Evolutionary conservation across 2,797 vertebrate species (phyloP).

Genomic region (Emys orbicularis): DNA sequence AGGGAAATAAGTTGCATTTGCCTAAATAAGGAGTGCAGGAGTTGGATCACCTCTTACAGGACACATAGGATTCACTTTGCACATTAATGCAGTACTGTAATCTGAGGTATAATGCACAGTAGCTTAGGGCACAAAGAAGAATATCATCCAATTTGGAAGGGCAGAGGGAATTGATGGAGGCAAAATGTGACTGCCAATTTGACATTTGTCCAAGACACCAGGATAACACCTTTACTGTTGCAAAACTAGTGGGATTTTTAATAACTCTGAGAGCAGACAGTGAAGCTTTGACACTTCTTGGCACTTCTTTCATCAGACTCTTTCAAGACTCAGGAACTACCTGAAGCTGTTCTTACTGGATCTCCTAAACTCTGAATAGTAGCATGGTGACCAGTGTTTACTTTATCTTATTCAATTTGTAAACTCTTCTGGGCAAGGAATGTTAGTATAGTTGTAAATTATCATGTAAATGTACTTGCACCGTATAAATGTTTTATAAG

Average conservation of each 20-base stretch:
- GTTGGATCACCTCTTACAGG: background rate
- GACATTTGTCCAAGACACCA: constrained; percentile 10
- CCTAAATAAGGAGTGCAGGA: constrained; percentile 31
- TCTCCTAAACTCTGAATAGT: constrained; percentile 37
- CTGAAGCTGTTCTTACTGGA: constrained; percentile 42
- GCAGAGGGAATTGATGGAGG: constrained; percentile 9
- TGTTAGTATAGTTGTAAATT: constrained; percentile 20
- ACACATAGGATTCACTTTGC: background rate
- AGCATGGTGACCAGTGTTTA: constrained; percentile 17
- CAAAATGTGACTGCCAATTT: background rate
- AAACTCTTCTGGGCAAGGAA: constrained; percentile 39
- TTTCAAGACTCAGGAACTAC: constrained; percentile 56
- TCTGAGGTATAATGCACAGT: background rate
- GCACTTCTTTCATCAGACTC: background rate
- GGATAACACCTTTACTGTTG: constrained; percentile 48
- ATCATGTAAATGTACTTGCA: background rate
- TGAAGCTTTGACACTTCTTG: constrained; percentile 59
- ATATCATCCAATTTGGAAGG: background rate
- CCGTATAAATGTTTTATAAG: constrained; percentile 13
- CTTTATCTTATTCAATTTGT: constrained; percentile 49
- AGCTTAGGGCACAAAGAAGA: background rate
- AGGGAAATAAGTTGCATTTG: constrained; percentile 19
- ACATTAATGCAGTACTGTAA: background rate
- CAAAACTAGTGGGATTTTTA: constrained; percentile 68
- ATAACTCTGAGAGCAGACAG: constrained; percentile 33